Percentiles rank a stretch among this genome's conserved stretches.
Conservation (phyloP, 2,797 vertebrate species). For the Huso huso region DNA sequence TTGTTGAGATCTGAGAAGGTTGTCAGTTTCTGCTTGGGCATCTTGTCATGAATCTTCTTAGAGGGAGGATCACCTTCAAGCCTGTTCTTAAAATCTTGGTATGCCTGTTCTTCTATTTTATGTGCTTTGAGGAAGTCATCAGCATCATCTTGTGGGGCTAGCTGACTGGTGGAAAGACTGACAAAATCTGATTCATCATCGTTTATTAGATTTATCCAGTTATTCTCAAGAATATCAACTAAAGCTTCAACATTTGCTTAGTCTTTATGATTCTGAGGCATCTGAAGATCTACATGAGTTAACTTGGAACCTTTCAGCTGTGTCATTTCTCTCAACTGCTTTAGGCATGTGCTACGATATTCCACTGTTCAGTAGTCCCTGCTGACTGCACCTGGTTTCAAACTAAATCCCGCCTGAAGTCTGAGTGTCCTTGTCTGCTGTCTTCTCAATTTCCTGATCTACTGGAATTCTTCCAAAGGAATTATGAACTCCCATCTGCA, state of each 20-base stretch:
- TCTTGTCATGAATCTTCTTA: too few species aligned
- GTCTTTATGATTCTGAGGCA: neutral
- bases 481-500: constrained; percentile 10
- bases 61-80: too few species aligned
- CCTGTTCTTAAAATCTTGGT: too few species aligned
- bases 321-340: neutral
- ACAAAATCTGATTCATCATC: constrained; percentile 1
- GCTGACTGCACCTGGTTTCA: too few species aligned
- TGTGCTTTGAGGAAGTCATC: too few species aligned
- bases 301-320: too few species aligned
- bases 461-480: constrained; percentile 9
- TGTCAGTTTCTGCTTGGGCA: too few species aligned
- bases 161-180: neutral
- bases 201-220: neutral
- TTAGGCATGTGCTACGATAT: neutral
- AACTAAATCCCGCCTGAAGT: neutral
- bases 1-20: too few species aligned
- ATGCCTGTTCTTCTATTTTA: too few species aligned
- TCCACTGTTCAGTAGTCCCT: too few species aligned
- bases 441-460: neutral
- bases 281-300: too few species aligned
- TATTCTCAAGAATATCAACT: neutral
- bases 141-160: too few species aligned
- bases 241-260: neutral
- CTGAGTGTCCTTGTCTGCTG: constrained; percentile 6